Evolutionary conservation across 2,113 vertebrate genomes (phyloP).

Genomic region (Grus americana): DNA sequence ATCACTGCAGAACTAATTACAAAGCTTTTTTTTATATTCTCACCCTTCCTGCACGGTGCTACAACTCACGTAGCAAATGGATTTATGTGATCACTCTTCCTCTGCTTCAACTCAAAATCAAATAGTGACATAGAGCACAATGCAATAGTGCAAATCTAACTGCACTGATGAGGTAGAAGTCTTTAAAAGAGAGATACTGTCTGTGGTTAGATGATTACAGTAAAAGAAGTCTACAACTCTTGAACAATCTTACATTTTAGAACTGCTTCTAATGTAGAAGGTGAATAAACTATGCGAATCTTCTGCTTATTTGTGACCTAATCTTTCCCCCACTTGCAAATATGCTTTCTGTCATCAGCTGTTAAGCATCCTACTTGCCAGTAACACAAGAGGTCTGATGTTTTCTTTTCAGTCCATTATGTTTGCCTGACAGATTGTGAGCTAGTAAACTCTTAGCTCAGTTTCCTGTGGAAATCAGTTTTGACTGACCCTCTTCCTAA

Average conservation of each 20-base stretch:
- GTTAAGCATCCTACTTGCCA: not conserved
- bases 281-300: not conserved
- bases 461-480: not conserved
- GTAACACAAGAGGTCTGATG: not conserved
- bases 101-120: not conserved
- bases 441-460: not conserved
- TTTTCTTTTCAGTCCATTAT: not conserved
- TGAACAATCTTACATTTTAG: not conserved
- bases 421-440: not conserved
- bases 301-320: not conserved
- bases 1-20: not conserved
- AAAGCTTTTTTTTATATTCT: not conserved
- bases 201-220: not conserved
- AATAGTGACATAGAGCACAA: not conserved
- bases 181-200: not conserved
- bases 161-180: not conserved
- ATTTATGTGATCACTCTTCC: not conserved
- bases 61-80: not conserved
- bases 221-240: not conserved
- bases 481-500: not conserved
- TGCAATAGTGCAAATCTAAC: not conserved
- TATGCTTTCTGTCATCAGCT: not conserved
- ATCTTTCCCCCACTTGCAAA: not conserved
- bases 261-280: not conserved
- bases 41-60: not conserved